Conservation (phyloP, 2,113 vertebrate species). For the Aramus guarauna region DNA sequence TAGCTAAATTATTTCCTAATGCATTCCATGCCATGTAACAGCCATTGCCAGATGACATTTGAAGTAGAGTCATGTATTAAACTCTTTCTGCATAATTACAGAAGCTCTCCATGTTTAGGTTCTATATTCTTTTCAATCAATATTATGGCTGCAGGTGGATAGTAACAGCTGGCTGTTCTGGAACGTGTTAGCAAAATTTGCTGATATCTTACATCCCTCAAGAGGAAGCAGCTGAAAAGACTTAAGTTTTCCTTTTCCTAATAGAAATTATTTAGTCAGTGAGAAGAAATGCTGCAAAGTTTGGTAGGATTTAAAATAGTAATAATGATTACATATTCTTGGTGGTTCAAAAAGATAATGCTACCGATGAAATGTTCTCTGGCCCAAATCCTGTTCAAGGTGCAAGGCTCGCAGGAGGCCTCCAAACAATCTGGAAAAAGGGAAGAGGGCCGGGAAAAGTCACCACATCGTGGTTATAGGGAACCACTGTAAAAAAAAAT, state of each 20-base stretch:
- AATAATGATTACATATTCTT: not conserved
- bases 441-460: not conserved
- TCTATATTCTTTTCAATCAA: slow-evolving; percentile 58
- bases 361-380: not conserved
- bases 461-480: fast-evolving
- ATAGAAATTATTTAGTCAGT: slow-evolving; percentile 38
- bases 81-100: slow-evolving; percentile 44
- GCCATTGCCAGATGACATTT: slow-evolving; percentile 21
- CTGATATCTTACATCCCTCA: slow-evolving; percentile 55
- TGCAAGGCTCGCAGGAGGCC: not conserved
- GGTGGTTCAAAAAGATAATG: not conserved
- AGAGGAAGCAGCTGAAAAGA: slow-evolving; percentile 66
- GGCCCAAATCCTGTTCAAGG: not conserved
- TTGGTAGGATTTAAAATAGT: not conserved
- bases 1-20: slow-evolving; percentile 11
- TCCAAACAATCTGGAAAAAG: not conserved
- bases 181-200: slow-evolving; percentile 51
- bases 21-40: not conserved
- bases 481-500: not conserved
- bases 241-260: slow-evolving; percentile 33
- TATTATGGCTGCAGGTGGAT: slow-evolving; percentile 65
- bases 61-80: slow-evolving; percentile 46
- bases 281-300: not conserved
- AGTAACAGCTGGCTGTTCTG: slow-evolving; percentile 66
- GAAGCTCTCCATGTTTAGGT: slow-evolving; percentile 47